phyloP scores from a whole-genome alignment of 2,797 vertebrate genomes.

The Nannoperca obscura region DNA sequence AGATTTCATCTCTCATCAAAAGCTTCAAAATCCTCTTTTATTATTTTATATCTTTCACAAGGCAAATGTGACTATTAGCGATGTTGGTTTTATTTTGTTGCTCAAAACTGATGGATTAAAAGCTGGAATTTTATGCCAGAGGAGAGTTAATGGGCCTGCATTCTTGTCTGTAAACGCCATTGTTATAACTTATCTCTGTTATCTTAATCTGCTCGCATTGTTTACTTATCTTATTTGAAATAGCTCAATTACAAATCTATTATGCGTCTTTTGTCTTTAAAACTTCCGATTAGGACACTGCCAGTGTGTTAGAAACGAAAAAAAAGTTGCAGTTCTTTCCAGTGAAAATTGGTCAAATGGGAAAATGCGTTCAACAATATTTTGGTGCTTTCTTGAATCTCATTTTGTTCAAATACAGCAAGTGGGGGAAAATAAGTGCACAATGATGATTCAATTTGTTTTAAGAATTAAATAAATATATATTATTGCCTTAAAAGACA shows the following conservation, averaged over 20 bases:
- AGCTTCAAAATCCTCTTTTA: neutral
- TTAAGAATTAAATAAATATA: neutral
- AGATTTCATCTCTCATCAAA: neutral
- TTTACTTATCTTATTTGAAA: conserved; percentile 77
- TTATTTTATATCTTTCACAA: neutral
- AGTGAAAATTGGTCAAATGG: neutral
- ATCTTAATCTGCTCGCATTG: conserved; percentile 78
- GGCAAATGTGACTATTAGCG: neutral
- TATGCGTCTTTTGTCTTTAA: conserved; percentile 72
- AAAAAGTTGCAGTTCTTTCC: neutral
- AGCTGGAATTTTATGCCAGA: conserved; percentile 22
- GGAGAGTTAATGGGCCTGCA: conserved; percentile 52
- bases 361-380: neutral
- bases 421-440: neutral
- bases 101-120: neutral
- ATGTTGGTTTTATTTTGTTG: neutral
- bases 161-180: conserved; percentile 71
- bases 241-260: conserved; percentile 78
- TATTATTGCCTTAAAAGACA: neutral
- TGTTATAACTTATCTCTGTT: conserved; percentile 77
- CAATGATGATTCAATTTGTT: neutral
- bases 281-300: conserved; percentile 57
- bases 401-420: neutral
- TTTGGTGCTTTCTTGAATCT: neutral
- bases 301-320: conserved; percentile 2